Base-by-base conservation (phyloP, 1,140 invertebrate species). In the Drosophila arizonae region DNA sequence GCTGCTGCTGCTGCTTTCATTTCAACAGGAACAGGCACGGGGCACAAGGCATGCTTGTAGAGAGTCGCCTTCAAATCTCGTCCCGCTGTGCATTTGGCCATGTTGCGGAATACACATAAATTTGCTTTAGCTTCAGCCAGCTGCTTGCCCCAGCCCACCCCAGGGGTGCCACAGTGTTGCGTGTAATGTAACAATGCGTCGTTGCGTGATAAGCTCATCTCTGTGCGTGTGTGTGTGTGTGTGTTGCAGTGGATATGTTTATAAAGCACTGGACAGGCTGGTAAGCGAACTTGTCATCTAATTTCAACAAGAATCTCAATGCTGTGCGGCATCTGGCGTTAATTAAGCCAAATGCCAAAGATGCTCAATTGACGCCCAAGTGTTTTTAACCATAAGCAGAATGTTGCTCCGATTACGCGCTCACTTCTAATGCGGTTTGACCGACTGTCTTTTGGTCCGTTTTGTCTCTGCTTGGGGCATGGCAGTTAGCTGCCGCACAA, bases 311-410 rank as follows among this genome's bases (percentile, higher is more conserved):
- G 81, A 86, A 80, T 77, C 65, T 77, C 62, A 65, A 51, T 63
- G 62, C 71, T 76, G 50, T 64, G 70, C 51, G 77, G 77, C 74
- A 88, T 88, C 80, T 64, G 70, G 17, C 28, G 76, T 74, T 88
- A 88, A 88, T 88, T 88, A 88, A 87, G 80, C 68, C 68, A 79
- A 88, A 89, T 88, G 79, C 84, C 84, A 85, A 84, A 84, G 84
- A 84, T 84, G 71, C 80, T 87, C 87, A 84, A 87, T 90, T 87
- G 81, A 84, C 87, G 79, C 77, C 79, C 75, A 90, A 90, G 81
- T 90, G 86, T 79, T 86, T 90, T 43, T 78, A 68, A 66, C 87
- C 87, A 90, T 90, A 90, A 69, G 72, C 28, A 73, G 82, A 56
- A 54, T 54, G 55, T 60, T 76, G 84, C 66, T 80, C 84, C 67